Percentiles rank a stretch among this genome's conserved stretches.
These are phyloP conservation scores for Gephyroberyx darwinii DNA, from an alignment of 2,797 vertebrate species.

Conservation along the genomic window DNA sequence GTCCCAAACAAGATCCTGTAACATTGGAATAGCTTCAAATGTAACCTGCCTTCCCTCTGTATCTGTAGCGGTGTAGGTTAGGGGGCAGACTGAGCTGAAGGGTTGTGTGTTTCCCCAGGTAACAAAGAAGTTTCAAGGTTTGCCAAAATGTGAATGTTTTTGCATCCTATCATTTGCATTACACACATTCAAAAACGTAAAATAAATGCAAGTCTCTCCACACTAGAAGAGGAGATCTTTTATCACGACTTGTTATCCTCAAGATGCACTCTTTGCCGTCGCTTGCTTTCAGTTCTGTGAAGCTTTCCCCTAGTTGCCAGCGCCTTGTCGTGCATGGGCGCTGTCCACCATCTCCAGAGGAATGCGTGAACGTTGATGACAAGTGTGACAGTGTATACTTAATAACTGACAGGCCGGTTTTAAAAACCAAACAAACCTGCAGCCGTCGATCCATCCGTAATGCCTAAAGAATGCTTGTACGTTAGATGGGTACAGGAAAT, in stretches of 20 bases:
- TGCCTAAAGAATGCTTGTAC: conserved; percentile 75
- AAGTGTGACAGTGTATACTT: conserved; percentile 47
- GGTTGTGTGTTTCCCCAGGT: neutral
- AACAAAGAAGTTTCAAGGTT: neutral
- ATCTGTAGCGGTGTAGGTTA: neutral
- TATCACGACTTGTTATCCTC: neutral
- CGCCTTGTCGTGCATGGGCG: conserved; percentile 57
- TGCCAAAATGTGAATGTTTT: neutral
- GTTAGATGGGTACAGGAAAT: conserved; percentile 66
- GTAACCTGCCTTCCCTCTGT: neutral
- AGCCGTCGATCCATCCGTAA: conserved; percentile 57
- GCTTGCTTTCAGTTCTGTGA: neutral
- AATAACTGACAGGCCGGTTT: conserved; percentile 73
- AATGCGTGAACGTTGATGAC: conserved; percentile 73
- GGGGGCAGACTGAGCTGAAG: neutral
- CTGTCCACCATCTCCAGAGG: conserved; percentile 46
- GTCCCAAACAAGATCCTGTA: too few species aligned
- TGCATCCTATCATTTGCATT: conserved; percentile 26
- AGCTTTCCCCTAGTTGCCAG: neutral
- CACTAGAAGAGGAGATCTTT: neutral
- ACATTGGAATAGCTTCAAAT: neutral
- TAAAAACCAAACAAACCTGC: conserved; percentile 71
- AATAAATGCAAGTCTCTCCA: neutral
- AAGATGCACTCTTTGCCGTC: neutral
- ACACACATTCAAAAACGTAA: conserved; percentile 16